phyloP scores from a whole-genome alignment of 2,113 vertebrate species.

The Diadophis punctatus region DNA sequence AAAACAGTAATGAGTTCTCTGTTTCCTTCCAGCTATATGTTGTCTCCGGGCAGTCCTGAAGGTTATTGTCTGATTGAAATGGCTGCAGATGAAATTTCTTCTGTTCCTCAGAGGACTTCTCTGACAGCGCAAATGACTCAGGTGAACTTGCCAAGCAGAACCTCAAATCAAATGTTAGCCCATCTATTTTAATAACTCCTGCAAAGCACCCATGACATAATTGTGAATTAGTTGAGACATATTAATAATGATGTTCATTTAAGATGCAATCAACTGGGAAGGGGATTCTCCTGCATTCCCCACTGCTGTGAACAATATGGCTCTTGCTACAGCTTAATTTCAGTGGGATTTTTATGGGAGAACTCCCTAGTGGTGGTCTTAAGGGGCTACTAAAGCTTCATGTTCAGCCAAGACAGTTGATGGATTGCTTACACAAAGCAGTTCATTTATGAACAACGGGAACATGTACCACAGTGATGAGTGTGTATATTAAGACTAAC shows the following conservation, averaged over 20 bases:
- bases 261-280: background rate
- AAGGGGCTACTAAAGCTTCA: background rate
- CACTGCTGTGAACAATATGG: background rate
- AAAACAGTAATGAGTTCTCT: conserved; percentile 55
- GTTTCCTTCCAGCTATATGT: conserved; percentile 73
- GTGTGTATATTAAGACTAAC: background rate
- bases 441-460: background rate
- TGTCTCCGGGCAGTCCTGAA: conserved; percentile 67
- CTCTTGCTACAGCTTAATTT: background rate
- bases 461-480: background rate
- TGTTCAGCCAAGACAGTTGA: background rate
- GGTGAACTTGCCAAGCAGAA: conserved; percentile 62
- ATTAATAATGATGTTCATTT: background rate
- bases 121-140: conserved; percentile 60
- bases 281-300: background rate
- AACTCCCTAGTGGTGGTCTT: background rate
- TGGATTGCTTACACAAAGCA: background rate
- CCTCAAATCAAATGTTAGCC: conserved; percentile 5
- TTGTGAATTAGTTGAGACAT: background rate
- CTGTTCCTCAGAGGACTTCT: conserved; percentile 63
- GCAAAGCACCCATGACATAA: background rate
- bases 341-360: background rate
- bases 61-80: conserved; percentile 80
- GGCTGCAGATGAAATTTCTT: conserved; percentile 67
- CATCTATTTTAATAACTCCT: background rate